Base-by-base conservation (phyloP, 1,140 invertebrate genomes). In the Halictus rubicundus region DNA sequence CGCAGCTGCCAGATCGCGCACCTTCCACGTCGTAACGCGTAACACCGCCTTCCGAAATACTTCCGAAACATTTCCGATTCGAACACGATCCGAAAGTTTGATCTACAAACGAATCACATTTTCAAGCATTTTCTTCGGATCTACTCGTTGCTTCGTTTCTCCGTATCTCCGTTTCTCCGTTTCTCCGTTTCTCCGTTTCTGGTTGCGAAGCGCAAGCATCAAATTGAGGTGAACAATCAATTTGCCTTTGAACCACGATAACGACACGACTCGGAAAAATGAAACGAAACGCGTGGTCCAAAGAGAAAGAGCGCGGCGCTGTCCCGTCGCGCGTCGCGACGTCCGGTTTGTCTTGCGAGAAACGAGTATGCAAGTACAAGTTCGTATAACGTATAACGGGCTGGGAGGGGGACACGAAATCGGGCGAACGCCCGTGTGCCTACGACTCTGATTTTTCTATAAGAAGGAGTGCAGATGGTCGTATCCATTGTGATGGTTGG, bases 371-470 rank as follows among this genome's bases (percentile, higher is more conserved):
- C n/a, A n/a, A n/a, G n/a, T n/a, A n/a, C n/a, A 32, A 32, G 72
- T 59, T 68, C 68, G 49, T n/a, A n/a, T n/a, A 69, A 70, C 69
- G 49, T 42, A 49, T 81, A 78, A 75, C 65, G 79, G 84, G 65
- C 68, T 37, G 23, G 39, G 57, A 60, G 75, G 32, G 66, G 74
- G 57, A 46, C 52, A 69, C 68, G 83, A 27, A 72, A 78, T 74
- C 72, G 78, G 64, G 60, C 69, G 25, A 78, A 78, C 69, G 76
- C 76, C 68, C 37, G 68, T 63, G 68, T 65, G 61, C 80, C 76
- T 81, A 82, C 80, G 78, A 80, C 87, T 88, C 87, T 89, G 88
- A 89, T 89, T 89, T 88, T 89, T 85, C 80, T 87, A 86, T 85
- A 84, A 88, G 80, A 88, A 87, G 76, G 88, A 88, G 87, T 86